These are phyloP conservation scores for Leptonema lineaticorne DNA, from an alignment of 1,140 invertebrate species.

Conservation along the genomic window DNA sequence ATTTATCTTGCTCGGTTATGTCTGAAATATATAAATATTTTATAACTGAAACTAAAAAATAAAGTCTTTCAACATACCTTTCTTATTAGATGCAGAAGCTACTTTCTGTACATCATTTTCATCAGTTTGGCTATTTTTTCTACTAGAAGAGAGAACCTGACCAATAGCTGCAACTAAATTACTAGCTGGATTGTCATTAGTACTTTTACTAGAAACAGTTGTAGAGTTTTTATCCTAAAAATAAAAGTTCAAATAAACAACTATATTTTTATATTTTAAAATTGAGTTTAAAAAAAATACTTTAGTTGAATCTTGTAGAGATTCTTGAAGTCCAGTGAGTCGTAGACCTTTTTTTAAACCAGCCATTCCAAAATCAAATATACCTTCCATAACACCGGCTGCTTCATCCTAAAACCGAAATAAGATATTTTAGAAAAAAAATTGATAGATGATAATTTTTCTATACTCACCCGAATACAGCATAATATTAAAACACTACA, in stretches of 20 bases:
- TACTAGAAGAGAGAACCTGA: conserved; percentile 31
- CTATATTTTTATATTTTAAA: background rate
- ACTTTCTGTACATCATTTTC: conserved; percentile 31
- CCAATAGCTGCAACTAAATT: conserved; percentile 27
- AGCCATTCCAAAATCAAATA: conserved; percentile 60
- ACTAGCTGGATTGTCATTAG: conserved; percentile 6
- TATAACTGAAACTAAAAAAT: background rate
- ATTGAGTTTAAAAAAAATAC: background rate
- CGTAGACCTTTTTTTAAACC: conserved; percentile 58
- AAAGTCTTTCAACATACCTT: background rate
- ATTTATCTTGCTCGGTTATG: background rate
- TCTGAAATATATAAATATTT: background rate
- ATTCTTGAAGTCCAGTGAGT: conserved; percentile 58
- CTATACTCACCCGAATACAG: too few species aligned
- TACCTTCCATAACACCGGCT: conserved; percentile 60
- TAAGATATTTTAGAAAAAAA: too few species aligned
- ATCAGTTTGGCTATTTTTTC: conserved; percentile 39
- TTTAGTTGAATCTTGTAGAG: conserved; percentile 28
- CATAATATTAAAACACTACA: too few species aligned
- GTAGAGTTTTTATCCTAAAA: conserved; percentile 17
- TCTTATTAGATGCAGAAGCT: background rate
- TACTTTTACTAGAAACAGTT: background rate
- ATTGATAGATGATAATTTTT: too few species aligned
- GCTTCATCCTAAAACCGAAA: conserved; percentile 55
- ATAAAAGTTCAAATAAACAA: background rate